A percentile compares a stretch with the other conserved stretches of the same genome.
These are phyloP conservation scores for Cheumatopsyche charites DNA, from an alignment of 1,140 invertebrate species.

Conservation along the genomic window DNA sequence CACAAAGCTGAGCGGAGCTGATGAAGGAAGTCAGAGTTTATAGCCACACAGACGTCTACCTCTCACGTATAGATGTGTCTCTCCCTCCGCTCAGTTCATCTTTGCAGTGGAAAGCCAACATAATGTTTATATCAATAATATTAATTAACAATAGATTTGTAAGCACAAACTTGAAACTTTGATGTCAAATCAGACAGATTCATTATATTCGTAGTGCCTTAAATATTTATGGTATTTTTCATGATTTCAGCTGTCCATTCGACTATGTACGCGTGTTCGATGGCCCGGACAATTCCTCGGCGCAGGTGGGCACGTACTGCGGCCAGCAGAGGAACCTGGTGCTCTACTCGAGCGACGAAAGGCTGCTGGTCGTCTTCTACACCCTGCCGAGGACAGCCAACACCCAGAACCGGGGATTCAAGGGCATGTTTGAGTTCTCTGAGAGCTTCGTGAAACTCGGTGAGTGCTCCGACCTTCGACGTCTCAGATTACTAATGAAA, in stretches of 20 bases:
- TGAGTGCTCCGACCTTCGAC: slow-evolving; percentile 58
- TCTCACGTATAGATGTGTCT: too few relatives aligned
- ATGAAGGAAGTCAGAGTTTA: too few relatives aligned
- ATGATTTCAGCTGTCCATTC: slow-evolving; percentile 91
- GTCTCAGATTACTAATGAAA: too few relatives aligned
- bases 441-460: slow-evolving; percentile 96
- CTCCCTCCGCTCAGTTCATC: too few relatives aligned
- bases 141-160: too few relatives aligned
- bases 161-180: too few relatives aligned
- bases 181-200: too few relatives aligned
- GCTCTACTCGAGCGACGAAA: slow-evolving; percentile 90
- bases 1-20: too few relatives aligned
- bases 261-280: slow-evolving; percentile 97
- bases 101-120: too few relatives aligned
- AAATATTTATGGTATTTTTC: slow-evolving; percentile 5
- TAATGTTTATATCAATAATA: too few relatives aligned
- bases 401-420: slow-evolving; percentile 93
- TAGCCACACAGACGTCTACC: too few relatives aligned
- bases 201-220: too few relatives aligned
- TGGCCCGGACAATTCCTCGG: slow-evolving; percentile 81
- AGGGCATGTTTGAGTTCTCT: slow-evolving; percentile 95
- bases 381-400: slow-evolving; percentile 88
- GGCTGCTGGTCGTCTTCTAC: slow-evolving; percentile 87
- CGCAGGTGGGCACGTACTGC: slow-evolving; percentile 96
- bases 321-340: slow-evolving; percentile 96